Evolutionary conservation across 2,888 invertebrate species (phyloP), one percentile per base, ranked within the genome.

Genomic region (Xestia xanthographa): DNA sequence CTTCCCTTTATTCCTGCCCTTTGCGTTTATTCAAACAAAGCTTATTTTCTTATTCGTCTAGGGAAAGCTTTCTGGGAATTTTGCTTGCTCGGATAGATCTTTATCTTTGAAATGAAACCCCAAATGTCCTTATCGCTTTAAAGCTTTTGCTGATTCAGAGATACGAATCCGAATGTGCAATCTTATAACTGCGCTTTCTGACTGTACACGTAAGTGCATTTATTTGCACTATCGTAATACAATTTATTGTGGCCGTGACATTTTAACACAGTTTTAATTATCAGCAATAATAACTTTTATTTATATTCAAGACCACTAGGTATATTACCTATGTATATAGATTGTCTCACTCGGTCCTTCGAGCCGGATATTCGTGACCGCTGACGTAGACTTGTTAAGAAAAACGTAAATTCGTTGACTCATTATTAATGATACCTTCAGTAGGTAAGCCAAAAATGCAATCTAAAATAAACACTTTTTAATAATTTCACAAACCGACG

Each of bases 191-290:
- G 34, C 34, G 43, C 77, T 58, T 82, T 67, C 48, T 26, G 45
- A 48, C 43, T 68, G 48, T 62, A 48, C 20, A 38, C 17, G 34
- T 48, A 82, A 74, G 29, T 77, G 58, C 79, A 83, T 62, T 53
- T 41, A 34, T 83, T 71, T 56, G 6, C 60, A 66, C 70, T 56
- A 62, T 26, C 26, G n/a, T 65, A 65, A 58, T 76, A 68, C n/a
- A 41, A 63, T 73, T 68, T 83, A 65, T 53, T 77, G 17, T 45
- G 67, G 26, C 71, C 80, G 17, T 80, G 84, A 56, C 72, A 84
- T 81, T 81, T 70, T 5, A 72, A 20, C 6, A 34, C 12, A 56
- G 20, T 56, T 69, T 72, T 72, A 72, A 69, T 79, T 66, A 65
- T 34, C 26, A 34, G 26, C 17, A 34, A 26, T 53, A 58, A 45